Percentiles rank a stretch among this genome's conserved stretches.
Conservation (phyloP, 1,140 invertebrate genomes). For the Cydia fagiglandana region DNA sequence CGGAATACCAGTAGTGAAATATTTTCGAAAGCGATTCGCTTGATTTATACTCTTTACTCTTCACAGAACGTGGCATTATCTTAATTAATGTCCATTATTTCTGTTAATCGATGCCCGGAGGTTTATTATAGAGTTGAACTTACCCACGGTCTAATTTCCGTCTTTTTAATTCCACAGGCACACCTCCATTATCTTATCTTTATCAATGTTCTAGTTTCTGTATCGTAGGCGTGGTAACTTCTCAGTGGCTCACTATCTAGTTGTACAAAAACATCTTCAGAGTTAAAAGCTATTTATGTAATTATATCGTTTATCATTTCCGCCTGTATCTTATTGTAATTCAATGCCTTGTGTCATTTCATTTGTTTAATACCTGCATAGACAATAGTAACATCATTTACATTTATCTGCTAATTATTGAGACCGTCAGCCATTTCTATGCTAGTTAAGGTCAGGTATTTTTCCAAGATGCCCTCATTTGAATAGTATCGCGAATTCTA, state of each 20-base stretch:
- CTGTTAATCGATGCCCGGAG: slow-evolving; percentile 13
- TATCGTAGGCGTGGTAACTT: not conserved
- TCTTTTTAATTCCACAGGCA: not conserved
- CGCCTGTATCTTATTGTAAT: slow-evolving; percentile 41
- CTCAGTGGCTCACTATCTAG: not conserved
- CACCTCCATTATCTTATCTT: slow-evolving; percentile 28
- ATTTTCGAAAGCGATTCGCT: slow-evolving; percentile 26
- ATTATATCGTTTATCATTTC: slow-evolving; percentile 30
- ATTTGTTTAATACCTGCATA: slow-evolving; percentile 36
- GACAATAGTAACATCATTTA: slow-evolving; percentile 3
- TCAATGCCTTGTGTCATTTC: slow-evolving; percentile 36
- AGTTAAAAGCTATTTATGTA: slow-evolving; percentile 37
- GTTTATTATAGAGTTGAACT: not conserved
- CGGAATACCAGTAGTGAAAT: slow-evolving; percentile 24
- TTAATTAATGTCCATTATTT: slow-evolving; percentile 28
- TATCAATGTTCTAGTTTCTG: slow-evolving; percentile 23
- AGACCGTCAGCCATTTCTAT: slow-evolving; percentile 15
- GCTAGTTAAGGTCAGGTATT: slow-evolving; percentile 1
- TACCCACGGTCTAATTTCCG: slow-evolving; percentile 27
- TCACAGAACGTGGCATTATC: slow-evolving; percentile 14
- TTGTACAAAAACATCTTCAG: slow-evolving; percentile 23
- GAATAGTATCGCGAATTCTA: slow-evolving; percentile 28
- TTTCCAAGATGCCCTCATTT: slow-evolving; percentile 18
- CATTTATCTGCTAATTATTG: slow-evolving; percentile 17
- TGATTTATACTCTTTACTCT: slow-evolving; percentile 11